Percentiles rank a stretch among this genome's conserved stretches.
Evolutionary conservation across 2,113 vertebrate genomes (phyloP).

Genomic region (Ascaphus truei): DNA sequence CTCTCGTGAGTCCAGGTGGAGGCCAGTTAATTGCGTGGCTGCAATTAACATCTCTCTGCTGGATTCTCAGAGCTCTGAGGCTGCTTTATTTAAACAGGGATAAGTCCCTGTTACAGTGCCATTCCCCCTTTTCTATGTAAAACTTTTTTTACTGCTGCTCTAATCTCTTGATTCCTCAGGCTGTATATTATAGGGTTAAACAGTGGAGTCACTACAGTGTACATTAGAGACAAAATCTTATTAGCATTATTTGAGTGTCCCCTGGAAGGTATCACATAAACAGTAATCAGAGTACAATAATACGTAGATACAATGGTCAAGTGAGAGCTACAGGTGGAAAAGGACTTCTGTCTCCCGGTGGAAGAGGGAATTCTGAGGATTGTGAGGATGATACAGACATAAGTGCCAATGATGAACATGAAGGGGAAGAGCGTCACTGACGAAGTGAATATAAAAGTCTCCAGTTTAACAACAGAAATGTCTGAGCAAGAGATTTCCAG

Average conservation of each 20-base stretch:
- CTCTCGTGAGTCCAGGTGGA: too few relatives aligned
- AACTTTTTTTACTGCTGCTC: not conserved
- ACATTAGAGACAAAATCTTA: constrained; percentile 31
- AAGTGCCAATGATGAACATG: constrained; percentile 31
- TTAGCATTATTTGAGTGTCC: constrained; percentile 17
- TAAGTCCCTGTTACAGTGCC: too few relatives aligned
- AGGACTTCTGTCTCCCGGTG: constrained; percentile 36
- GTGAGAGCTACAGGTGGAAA: constrained; percentile 37
- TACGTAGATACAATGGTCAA: constrained; percentile 29
- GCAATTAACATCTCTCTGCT: too few relatives aligned
- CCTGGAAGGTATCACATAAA: constrained; percentile 32
- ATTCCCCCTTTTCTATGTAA: too few relatives aligned
- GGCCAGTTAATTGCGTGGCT: too few relatives aligned
- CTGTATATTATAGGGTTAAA: constrained; percentile 34
- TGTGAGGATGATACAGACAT: not conserved
- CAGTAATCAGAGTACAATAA: constrained; percentile 32
- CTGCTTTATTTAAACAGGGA: too few relatives aligned
- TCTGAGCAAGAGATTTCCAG: constrained; percentile 33
- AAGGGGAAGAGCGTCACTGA: constrained; percentile 27
- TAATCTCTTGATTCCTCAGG: constrained; percentile 25
- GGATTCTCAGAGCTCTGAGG: too few relatives aligned
- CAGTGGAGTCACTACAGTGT: constrained; percentile 16
- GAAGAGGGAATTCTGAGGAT: constrained; percentile 33
- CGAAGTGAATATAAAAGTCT: constrained; percentile 9
- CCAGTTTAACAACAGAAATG: not conserved